Conservation (phyloP, 2,888 invertebrate species). For the Sepiola atlantica region DNA sequence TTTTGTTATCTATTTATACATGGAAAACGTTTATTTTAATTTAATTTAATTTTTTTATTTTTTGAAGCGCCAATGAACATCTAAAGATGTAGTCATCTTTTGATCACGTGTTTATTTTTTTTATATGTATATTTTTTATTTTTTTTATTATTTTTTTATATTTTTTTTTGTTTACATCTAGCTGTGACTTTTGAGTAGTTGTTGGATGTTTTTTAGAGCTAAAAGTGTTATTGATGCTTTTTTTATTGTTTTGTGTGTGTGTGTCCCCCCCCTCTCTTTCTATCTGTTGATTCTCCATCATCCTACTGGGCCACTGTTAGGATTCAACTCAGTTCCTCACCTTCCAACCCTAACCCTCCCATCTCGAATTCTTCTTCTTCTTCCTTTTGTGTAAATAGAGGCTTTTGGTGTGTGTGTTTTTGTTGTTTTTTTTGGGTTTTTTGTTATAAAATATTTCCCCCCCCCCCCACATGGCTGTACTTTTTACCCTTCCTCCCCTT, state of each 20-base stretch:
- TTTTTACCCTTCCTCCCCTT: neutral
- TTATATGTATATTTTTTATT: neutral
- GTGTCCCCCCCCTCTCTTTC: neutral
- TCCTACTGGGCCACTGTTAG: conserved; percentile 44
- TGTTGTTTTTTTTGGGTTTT: neutral
- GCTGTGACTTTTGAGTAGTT: conserved; percentile 42
- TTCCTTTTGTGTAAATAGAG: neutral
- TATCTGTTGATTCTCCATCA: neutral
- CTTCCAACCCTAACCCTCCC: too few species aligned
- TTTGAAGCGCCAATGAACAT: neutral
- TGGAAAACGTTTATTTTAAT: too few species aligned
- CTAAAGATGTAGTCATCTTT: neutral
- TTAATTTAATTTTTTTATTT: neutral
- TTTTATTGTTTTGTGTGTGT: conserved; percentile 8
- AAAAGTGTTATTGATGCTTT: conserved; percentile 24
- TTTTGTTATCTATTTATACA: neutral
- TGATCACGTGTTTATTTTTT: too few species aligned
- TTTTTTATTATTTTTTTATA: neutral
- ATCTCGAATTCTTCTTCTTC: neutral
- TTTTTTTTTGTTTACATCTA: neutral
- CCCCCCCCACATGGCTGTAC: neutral
- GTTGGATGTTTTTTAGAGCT: conserved; percentile 35
- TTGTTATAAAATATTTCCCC: neutral
- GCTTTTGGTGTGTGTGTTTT: neutral
- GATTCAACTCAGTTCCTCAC: neutral